Evolutionary conservation across 2,888 invertebrate genomes (phyloP), one percentile per base, ranked within the genome.

Genomic region (Copidosoma aretas): DNA sequence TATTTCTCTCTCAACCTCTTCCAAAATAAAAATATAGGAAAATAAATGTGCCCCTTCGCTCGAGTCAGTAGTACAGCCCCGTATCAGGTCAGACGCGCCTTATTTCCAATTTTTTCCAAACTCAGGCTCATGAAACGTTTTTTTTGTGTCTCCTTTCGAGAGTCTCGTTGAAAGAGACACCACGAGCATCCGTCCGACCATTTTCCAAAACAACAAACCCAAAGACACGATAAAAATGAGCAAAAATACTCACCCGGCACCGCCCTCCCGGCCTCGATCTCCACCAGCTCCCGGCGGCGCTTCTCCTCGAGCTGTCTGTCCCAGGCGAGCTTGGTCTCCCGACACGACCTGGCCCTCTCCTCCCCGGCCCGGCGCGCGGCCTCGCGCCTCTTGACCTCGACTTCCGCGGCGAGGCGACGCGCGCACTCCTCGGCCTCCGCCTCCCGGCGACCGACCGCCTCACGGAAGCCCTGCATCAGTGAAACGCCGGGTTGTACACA

Each of bases 391-490:
- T 67, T 67, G 62, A 53, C 67, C 62, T 71, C 70, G 49, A 54
- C 43, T 25, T 64, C 66, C n/a, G 64, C 59, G 32, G 60, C 52
- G 43, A 51, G 69, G 46, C 71, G 71, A 24, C 68, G 70, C 64
- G 39, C 59, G 41, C 53, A 66, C 25, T 71, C 60, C 15, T 71
- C 71, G 15, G 58, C 60, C n/a, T 68, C 61, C 15, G 39, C 21
- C 49, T 71, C 68, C 32, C 68, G 71, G n/a, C 39, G 62, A 2
- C 63, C 68, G 19, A 68, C 32, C 12, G 57, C 63, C 49, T 62
- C 66, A 24, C 71, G 71, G 43, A 68, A 65, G 56, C 53, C 60
- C 71, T 71, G 63, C 41, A n/a, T n/a, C n/a, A n/a, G n/a, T n/a
- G 52, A 60, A 24, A 46, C 15, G 17, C 8, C 39, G 19, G 8